Conservation (phyloP, 2,888 invertebrate species). For the Microplitis manilae region DNA sequence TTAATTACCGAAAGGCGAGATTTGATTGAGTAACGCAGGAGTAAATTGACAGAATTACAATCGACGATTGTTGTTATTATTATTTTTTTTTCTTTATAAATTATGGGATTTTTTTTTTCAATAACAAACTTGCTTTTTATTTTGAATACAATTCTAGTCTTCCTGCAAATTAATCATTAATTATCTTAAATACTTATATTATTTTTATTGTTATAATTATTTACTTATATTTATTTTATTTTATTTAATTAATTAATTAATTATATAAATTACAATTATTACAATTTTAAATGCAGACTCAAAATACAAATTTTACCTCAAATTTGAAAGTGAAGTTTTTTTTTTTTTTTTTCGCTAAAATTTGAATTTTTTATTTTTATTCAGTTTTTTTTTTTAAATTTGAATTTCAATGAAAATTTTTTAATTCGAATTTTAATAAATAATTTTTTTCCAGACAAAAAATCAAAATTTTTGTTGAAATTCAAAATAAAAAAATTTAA, state of each 20-base stretch:
- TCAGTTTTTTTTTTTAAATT: too few relatives aligned
- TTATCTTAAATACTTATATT: conserved; percentile 60
- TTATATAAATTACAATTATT: conserved; percentile 47
- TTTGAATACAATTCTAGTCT: not conserved
- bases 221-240: conserved; percentile 45
- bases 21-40: not conserved
- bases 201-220: conserved; percentile 63
- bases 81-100: conserved; percentile 26
- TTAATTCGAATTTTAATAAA: too few relatives aligned
- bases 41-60: not conserved
- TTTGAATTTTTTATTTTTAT: too few relatives aligned
- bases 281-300: conserved; percentile 64
- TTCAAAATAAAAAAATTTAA: too few relatives aligned
- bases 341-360: too few relatives aligned
- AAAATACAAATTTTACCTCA: conserved; percentile 27
- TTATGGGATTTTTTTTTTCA: conserved; percentile 15
- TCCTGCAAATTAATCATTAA: conserved; percentile 27
- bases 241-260: not conserved
- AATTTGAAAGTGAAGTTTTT: too few relatives aligned
- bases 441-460: too few relatives aligned
- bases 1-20: not conserved
- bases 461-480: too few relatives aligned
- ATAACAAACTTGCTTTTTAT: not conserved
- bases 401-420: too few relatives aligned
- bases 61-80: conserved; percentile 13